Conservation (phyloP, 92 coral and sea anemone genomes). For the Epizoanthus scotinus region DNA sequence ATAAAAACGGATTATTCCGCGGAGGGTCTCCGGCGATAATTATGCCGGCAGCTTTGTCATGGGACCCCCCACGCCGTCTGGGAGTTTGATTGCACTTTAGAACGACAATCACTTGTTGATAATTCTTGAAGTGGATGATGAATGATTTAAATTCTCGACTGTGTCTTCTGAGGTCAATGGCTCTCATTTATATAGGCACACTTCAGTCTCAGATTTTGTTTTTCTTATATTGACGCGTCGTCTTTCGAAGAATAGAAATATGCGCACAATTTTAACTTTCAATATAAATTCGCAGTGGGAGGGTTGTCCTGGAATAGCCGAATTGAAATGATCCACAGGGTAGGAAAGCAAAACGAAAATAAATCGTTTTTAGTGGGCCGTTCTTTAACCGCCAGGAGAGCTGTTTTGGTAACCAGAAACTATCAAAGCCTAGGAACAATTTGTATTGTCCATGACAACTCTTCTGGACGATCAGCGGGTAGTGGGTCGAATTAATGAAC, state of each 20-base stretch:
- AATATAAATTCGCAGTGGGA: slow-evolving; percentile 18
- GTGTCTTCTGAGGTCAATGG: background rate
- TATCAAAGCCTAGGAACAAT: background rate
- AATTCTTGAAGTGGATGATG: background rate
- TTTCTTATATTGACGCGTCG: background rate
- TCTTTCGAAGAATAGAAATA: background rate
- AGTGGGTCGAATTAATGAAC: background rate
- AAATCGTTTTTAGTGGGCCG: slow-evolving; percentile 39
- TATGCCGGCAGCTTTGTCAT: background rate
- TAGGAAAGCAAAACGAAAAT: slow-evolving; percentile 21
- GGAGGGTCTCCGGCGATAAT: slow-evolving; percentile 10
- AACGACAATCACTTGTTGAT: slow-evolving; percentile 20
- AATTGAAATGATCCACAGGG: slow-evolving; percentile 8
- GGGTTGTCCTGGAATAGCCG: background rate
- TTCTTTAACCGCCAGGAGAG: slow-evolving; percentile 22
- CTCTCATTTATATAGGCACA: background rate
- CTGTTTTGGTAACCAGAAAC: slow-evolving; percentile 12
- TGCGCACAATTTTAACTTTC: background rate
- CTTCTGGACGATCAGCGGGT: background rate
- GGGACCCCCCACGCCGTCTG: slow-evolving; percentile 30
- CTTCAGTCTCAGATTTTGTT: background rate
- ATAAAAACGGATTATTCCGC: slow-evolving; percentile 18
- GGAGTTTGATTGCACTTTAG: background rate
- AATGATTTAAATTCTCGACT: background rate
- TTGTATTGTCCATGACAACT: background rate